Conservation (phyloP, 2,888 invertebrate genomes). For the Drosophila pullipes region DNA sequence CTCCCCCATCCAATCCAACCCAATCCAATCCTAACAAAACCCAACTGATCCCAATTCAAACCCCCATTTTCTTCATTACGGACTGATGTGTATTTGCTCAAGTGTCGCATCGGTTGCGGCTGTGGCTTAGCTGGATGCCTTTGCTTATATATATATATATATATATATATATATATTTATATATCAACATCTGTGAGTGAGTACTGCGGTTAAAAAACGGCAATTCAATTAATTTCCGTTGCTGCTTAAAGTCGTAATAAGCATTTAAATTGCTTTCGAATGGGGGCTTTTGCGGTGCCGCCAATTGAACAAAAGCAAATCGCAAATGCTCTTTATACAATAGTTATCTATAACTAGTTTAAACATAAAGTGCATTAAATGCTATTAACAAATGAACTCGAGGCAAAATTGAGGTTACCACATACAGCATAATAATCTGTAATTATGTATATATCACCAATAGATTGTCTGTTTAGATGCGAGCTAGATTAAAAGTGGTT, state of each 20-base stretch:
- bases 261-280: conserved; percentile 76
- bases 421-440: conserved; percentile 8
- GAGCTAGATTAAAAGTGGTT: neutral
- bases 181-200: conserved; percentile 7
- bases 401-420: conserved; percentile 21
- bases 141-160: conserved; percentile 13
- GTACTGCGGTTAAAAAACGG: conserved; percentile 70
- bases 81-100: conserved; percentile 69
- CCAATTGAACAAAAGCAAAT: conserved; percentile 69
- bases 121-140: conserved; percentile 61
- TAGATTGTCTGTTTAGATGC: neutral
- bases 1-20: neutral
- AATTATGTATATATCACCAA: neutral
- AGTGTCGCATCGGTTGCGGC: conserved; percentile 76
- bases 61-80: conserved; percentile 31
- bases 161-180: conserved; percentile 1
- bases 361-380: conserved; percentile 47
- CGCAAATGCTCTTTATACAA: conserved; percentile 21
- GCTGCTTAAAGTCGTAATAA: conserved; percentile 77
- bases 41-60: conserved; percentile 6
- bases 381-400: conserved; percentile 43
- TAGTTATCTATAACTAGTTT: conserved; percentile 6
- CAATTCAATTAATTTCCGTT: conserved; percentile 79
- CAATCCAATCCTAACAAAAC: neutral
- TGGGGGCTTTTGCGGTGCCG: conserved; percentile 66